Percentiles rank a stretch among this genome's conserved stretches.
Conservation (phyloP, 2,888 invertebrate genomes). For the Melieria crassipennis region DNA sequence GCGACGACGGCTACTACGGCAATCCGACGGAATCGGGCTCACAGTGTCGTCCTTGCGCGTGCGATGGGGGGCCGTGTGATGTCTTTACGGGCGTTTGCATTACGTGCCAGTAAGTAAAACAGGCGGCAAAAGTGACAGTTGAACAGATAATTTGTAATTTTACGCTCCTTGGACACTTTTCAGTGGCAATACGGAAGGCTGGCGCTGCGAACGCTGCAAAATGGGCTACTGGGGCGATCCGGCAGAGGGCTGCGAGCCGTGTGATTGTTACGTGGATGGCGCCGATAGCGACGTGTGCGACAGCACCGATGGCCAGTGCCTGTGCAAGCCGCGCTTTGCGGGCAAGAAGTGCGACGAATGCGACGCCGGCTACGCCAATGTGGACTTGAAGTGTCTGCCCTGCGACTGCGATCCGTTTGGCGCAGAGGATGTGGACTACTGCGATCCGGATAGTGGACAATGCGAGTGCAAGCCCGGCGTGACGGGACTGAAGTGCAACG, state of each 20-base stretch:
- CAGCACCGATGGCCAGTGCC: conserved; percentile 77
- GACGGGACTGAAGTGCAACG: conserved; percentile 79
- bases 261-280: conserved; percentile 82
- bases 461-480: conserved; percentile 84
- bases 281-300: conserved; percentile 78
- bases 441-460: conserved; percentile 80
- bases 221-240: conserved; percentile 75
- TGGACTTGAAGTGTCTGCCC: conserved; percentile 80
- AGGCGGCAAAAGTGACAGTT: neutral
- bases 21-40: conserved; percentile 78
- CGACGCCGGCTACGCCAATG: conserved; percentile 75
- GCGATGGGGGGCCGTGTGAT: conserved; percentile 89
- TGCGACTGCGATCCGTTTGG: conserved; percentile 82
- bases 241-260: conserved; percentile 73
- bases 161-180: neutral
- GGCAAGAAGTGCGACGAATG: conserved; percentile 79
- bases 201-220: conserved; percentile 77
- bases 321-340: conserved; percentile 76
- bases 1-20: conserved; percentile 80
- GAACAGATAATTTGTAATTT: neutral
- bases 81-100: conserved; percentile 85
- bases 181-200: conserved; percentile 72
- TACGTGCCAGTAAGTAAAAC: conserved; percentile 71
- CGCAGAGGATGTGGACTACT: conserved; percentile 70
- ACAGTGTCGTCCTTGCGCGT: conserved; percentile 82